These are phyloP conservation scores for Brienomyrus brachyistius DNA, from an alignment of 2,113 vertebrate genomes.

Conservation along the genomic window DNA sequence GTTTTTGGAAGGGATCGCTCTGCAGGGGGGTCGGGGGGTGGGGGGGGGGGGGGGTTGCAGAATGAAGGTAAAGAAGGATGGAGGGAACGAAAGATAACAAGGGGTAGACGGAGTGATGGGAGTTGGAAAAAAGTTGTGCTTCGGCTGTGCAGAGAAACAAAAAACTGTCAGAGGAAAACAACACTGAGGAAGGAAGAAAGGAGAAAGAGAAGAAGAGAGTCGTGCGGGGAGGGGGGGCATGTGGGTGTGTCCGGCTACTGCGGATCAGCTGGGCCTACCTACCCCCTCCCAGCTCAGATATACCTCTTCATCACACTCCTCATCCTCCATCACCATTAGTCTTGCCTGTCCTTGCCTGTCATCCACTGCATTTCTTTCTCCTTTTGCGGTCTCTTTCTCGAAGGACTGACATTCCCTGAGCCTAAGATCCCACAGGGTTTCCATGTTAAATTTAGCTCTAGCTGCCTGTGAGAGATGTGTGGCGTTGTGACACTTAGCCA, in stretches of 20 bases:
- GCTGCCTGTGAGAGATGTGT: not conserved
- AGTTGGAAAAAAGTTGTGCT: not conserved
- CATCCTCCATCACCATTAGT: not conserved
- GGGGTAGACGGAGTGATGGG: not conserved
- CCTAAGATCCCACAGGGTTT: not conserved
- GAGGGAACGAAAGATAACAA: not conserved
- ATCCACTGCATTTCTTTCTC: not conserved
- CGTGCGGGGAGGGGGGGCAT: not conserved
- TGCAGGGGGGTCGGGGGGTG: not conserved
- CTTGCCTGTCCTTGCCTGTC: not conserved
- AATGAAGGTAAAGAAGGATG: not conserved
- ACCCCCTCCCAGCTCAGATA: not conserved
- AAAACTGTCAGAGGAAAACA: not conserved
- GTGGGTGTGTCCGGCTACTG: not conserved
- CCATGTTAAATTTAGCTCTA: constrained; percentile 7
- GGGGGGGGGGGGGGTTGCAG: too few species aligned
- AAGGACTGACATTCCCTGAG: not conserved
- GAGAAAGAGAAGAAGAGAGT: not conserved
- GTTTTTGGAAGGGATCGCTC: constrained; percentile 11
- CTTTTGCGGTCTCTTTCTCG: not conserved
- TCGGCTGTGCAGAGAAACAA: not conserved
- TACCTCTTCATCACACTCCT: not conserved
- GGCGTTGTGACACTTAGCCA: constrained; percentile 1
- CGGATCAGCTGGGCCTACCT: not conserved
- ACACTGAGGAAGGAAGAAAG: not conserved